phyloP scores from a whole-genome alignment of 2,113 vertebrate genomes.

The Brachypodius melanocephalos region DNA sequence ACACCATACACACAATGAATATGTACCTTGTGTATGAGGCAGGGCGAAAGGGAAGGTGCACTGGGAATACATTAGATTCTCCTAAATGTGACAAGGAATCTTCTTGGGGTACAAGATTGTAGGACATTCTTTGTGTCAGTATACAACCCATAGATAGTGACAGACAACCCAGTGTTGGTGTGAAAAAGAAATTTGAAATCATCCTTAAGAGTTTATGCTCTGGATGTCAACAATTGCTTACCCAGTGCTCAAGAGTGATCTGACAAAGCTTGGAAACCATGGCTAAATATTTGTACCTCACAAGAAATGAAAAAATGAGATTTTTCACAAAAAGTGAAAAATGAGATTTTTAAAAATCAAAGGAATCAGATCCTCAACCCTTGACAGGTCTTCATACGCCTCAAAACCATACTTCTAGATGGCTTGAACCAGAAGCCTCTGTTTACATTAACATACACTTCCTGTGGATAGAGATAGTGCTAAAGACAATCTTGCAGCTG shows the following conservation, averaged over 20 bases:
- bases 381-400: neutral
- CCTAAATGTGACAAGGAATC: neutral
- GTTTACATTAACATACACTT: neutral
- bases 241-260: neutral
- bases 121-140: neutral
- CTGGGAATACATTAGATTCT: neutral
- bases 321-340: too few relatives aligned
- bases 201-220: neutral
- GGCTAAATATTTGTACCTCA: neutral
- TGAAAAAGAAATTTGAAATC: neutral
- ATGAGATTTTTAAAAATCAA: neutral
- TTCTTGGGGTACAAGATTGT: neutral
- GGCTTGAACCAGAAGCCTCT: neutral
- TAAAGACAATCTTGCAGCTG: too few relatives aligned
- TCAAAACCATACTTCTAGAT: neutral
- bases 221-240: neutral
- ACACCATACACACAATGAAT: rapidly evolving
- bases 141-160: neutral
- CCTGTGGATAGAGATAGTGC: too few relatives aligned
- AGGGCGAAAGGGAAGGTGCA: neutral
- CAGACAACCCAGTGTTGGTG: too few relatives aligned
- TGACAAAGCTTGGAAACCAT: neutral
- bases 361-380: neutral
- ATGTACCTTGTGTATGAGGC: too few relatives aligned
- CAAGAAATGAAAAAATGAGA: too few relatives aligned